Evolutionary conservation across 2,888 invertebrate genomes (phyloP), one percentile per base, ranked within the genome.

Genomic region (Oeneis ivallda): DNA sequence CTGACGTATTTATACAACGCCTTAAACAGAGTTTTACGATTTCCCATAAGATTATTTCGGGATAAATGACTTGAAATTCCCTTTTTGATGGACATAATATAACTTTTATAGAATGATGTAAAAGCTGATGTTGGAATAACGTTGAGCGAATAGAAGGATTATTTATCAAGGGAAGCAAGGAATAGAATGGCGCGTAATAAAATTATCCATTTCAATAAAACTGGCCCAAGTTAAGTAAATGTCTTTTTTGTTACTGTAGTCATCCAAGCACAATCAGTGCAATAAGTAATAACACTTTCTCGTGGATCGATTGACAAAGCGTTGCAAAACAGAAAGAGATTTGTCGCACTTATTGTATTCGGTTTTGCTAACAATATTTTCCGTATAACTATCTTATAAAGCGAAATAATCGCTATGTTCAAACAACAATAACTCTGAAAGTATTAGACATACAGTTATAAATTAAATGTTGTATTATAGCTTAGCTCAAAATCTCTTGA

Each of bases 91-190:
- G 64, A 50, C n/a, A n/a, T n/a, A 43, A 41, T 57, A 41, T 37
- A 52, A 19, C 11, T 59, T 65, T 60, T 56, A 65, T 52, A 52
- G 56, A 37, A 6, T 43, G 43, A 50, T 52, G 45, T 65, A 65
- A 60, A 57, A 59, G 41, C 50, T 34, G 41, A 26, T 39, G 64
- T 10, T 56, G 26, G 11, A 57, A 53, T 66, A 60, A 56, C 54
- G 56, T 62, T 52, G 37, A 17, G 64, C 64, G 65, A 66, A 54
- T 62, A 61, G 58, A 52, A 58, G 50, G 43, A 64, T 64, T 64
- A 56, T 56, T 63, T 49, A 63, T 57, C 9, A 57, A 39, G 41
- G 54, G 19, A 43, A 62, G 37, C 37, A 47, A 13, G 17, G 49
- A 54, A 37, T 34, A 37, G 45, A 62, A 56, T 19, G 56, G 49